Conservation (phyloP, 2,797 vertebrate species). For the Lepus oiostolus region DNA sequence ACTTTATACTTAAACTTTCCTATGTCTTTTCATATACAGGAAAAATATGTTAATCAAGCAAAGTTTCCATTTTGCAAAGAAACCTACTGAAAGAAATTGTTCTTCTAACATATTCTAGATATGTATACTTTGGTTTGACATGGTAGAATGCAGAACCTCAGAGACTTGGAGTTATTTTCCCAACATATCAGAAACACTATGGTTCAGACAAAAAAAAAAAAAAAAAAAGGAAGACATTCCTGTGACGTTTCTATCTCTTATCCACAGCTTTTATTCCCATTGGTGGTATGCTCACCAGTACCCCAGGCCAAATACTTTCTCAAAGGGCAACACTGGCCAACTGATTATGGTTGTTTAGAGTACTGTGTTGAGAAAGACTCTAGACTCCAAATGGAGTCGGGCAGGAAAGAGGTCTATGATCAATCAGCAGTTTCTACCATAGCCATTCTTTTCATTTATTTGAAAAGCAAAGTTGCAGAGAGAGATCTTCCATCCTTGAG, state of each 20-base stretch:
- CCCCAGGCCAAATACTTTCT: background rate
- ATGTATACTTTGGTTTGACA: conserved; percentile 38
- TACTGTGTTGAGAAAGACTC: background rate
- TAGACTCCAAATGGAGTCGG: background rate
- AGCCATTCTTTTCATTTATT: background rate
- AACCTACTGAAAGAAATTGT: conserved; percentile 20
- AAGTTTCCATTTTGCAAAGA: conserved; percentile 45
- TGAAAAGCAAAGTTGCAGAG: too few species aligned
- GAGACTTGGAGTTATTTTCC: conserved; percentile 56
- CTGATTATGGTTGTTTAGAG: background rate
- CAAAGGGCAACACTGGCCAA: background rate
- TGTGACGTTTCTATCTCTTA: conserved; percentile 1
- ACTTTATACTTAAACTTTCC: conserved; percentile 52
- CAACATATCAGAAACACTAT: conserved; percentile 27
- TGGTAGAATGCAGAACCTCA: conserved; percentile 1
- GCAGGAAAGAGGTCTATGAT: background rate
- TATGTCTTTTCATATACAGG: conserved; percentile 18
- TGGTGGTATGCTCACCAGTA: background rate
- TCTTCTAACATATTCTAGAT: conserved; percentile 52
- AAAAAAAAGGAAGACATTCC: background rate
- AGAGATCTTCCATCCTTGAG: too few species aligned
- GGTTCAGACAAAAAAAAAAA: conserved; percentile 10
- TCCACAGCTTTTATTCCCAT: background rate
- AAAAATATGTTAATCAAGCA: background rate
- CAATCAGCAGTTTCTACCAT: background rate